Base-by-base conservation (phyloP, 1,140 invertebrate genomes). In the Drosophila navojoa region DNA sequence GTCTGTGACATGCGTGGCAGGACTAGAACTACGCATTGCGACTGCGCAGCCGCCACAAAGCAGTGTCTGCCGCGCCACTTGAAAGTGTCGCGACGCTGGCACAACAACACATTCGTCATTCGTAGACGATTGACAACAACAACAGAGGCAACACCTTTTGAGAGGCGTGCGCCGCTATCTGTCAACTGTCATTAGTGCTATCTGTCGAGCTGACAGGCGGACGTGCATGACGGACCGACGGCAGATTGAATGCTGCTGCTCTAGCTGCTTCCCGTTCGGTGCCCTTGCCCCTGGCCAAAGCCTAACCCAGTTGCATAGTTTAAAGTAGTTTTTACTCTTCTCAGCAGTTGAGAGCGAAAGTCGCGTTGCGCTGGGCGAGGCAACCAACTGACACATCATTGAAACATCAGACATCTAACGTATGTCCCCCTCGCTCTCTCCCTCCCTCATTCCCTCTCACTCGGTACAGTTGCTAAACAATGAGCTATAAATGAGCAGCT, bases 51-150 rank as follows among this genome's bases (percentile, higher is more conserved):
- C 19, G 19, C 19, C 19, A 22, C 19, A 22, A 22, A 70, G 55
- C 55, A 69, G 22, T 45, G 53, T 40, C 57, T 68, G 44, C 59
- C 59, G 22, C 67, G 22, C 5, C 78, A 84, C 84, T 89, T 89
- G 79, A 89, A 80, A 80, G 47, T 89, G 84, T 89, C 84, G 77
- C 76, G 53, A 45, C 32, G 77, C 55, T 85, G 81, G 81, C 81
- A 85, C 70, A 85, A 85, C 82, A 89, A 89, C 85, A 84, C 79
- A 89, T 89, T 79, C 84, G 85, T 89, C 84, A 89, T 82, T 87
- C 72, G 74, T 70, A 73, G 76, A 42, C 73, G 78, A 73, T 81
- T 80, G 69, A 76, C 77, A 57, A 11, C 59, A 63, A 11, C 59
- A 61, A 42, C 76, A 66, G 52, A n/a, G 15, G n/a, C 45, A 42